Conservation (phyloP, 2,113 vertebrate genomes). For the Seriola rivoliana region DNA sequence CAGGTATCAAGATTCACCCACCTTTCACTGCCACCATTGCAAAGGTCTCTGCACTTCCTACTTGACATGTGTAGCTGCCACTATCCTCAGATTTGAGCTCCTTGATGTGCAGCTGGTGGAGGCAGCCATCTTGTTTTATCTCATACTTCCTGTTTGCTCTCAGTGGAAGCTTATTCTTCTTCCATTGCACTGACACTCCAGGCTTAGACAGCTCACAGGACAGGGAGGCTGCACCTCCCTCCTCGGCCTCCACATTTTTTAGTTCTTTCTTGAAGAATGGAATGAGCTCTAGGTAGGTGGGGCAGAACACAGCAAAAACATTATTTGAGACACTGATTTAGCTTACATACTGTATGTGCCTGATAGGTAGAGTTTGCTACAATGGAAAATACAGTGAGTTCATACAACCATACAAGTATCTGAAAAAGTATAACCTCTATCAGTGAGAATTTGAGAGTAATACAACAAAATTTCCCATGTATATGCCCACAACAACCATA, state of each 20-base stretch:
- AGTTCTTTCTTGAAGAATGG: constrained; percentile 66
- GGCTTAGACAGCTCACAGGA: constrained; percentile 77
- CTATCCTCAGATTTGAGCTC: constrained; percentile 73
- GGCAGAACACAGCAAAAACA: too few relatives aligned
- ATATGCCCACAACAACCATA: too few relatives aligned
- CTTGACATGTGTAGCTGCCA: constrained; percentile 69
- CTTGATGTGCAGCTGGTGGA: constrained; percentile 60
- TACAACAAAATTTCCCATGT: too few relatives aligned
- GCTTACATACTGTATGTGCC: too few relatives aligned
- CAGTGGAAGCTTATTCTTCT: constrained; percentile 75
- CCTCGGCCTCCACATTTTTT: constrained; percentile 48
- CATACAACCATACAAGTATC: too few relatives aligned
- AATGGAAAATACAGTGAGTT: too few relatives aligned
- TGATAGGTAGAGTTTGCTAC: too few relatives aligned
- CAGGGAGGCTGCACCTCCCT: constrained; percentile 50
- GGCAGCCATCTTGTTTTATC: constrained; percentile 79
- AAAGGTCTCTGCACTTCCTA: constrained; percentile 52
- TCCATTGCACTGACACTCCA: constrained; percentile 74
- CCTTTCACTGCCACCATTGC: constrained; percentile 84
- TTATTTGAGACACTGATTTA: too few relatives aligned
- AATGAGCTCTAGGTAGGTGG: constrained; percentile 43
- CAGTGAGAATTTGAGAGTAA: too few relatives aligned
- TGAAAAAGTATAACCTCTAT: too few relatives aligned
- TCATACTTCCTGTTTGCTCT: constrained; percentile 67
- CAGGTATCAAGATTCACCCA: constrained; percentile 39